Base-by-base conservation (phyloP, 2,797 vertebrate species). In the Sternarchorhynchus goeldii region DNA sequence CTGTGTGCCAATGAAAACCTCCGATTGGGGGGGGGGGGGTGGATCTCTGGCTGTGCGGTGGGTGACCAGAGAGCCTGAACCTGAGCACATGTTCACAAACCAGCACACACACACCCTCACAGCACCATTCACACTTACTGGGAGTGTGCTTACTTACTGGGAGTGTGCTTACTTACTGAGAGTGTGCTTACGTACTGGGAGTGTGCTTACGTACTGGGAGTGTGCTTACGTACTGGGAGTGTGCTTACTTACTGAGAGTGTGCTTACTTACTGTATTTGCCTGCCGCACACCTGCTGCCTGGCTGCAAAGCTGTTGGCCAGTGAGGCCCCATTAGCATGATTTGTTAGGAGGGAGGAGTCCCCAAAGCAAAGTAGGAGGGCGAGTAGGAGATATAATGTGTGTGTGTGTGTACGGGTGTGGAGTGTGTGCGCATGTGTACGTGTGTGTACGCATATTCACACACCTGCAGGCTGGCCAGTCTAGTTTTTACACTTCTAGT, bases 21-120 rank as follows among this genome's bases (percentile, higher is more conserved):
- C 57, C 86, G 79, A 86, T 84, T 39, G 81, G 85, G 70, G 69
- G 75, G 81, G 85, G 70, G 69, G 75, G 79, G 81, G 25, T 25
- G 25, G 0, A 1, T 25, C 1, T 25, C 25, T 25, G 25, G n/a
- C n/a, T n/a, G n/a, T n/a, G n/a, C n/a, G n/a, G n/a, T n/a, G n/a
- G n/a, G n/a, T n/a, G n/a, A n/a, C n/a, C n/a, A n/a, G n/a, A n/a
- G n/a, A n/a, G n/a, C n/a, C n/a, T 25, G 25, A 25, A 25, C 10
- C 10, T 2, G 10, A 50, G 45, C 1, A 3, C 45, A 14, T 68
- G 62, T 68, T 57, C 65, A 3, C 17, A 76, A 32, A 21, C 5
- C 14, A 64, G 69, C 21, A 25, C 50, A 39, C 34, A 53, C 41
- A 74, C 21, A 7, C 74, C 45, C 10, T 62, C 80, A 62, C 63